Base-by-base conservation (phyloP, 2,888 invertebrate genomes). In the Halocaridina rubra region DNA sequence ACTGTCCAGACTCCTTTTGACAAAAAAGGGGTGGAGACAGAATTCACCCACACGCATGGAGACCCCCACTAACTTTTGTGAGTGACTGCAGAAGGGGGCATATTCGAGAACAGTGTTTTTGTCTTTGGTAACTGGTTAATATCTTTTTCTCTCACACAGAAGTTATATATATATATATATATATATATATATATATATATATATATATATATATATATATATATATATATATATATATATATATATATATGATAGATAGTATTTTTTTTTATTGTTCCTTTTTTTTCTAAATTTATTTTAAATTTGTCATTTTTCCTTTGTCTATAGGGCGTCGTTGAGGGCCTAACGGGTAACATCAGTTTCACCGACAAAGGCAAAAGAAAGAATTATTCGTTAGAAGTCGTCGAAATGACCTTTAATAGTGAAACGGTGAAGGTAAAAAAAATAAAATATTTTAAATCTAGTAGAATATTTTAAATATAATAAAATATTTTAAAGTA, bases 311-410 rank as follows among this genome's bases (percentile, higher is more conserved):
- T 53, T 53, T 3, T 53, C 19, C 7, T 53, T 3, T 53, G 13
- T 4, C 29, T 61, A 1, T 64, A 78, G 78, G 59, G 19, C 8
- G 30, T 61, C 16, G 61, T 78, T 2, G 78, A 61, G 13, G 78
- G 78, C 3, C 24, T 78, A 4, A 78, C 81, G 5, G 97, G 97
- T 79, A 96, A 96, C 90, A 95, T 97, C 89, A 94, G 96, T 76
- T 97, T 97, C 91, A 96, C 95, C 90, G 96, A 97, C 89, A 96
- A 96, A 90, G 97, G 97, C 16, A 94, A 96, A 89, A 93, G 97
- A 78, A 94, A 95, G 90, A 97, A 97, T 92, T 97, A 96, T 91
- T 95, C 96, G 0, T 92, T 97, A 88, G 96, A 97, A 90, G 95
- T 96, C 85, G 95, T 97, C 75, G 96, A 97, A 91, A 96, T 97